phyloP scores from a whole-genome alignment of 2,888 invertebrate genomes.

The Lasiommata megera region DNA sequence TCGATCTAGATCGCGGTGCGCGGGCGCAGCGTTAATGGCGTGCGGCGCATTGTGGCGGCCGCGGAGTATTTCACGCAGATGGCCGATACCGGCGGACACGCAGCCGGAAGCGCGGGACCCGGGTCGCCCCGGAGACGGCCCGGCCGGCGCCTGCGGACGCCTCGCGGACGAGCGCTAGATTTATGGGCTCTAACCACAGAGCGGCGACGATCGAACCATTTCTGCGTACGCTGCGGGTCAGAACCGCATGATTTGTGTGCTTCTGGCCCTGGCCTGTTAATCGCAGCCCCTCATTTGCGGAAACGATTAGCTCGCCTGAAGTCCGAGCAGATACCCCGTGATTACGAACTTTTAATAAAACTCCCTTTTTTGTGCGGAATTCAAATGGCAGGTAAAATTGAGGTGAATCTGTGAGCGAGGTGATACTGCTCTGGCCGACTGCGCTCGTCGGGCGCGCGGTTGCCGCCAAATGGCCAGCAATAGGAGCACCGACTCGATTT shows the following conservation, averaged over 20 bases:
- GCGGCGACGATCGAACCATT: constrained; percentile 73
- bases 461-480: no score
- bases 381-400: constrained; percentile 12
- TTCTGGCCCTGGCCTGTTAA: constrained; percentile 43
- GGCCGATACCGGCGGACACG: constrained; percentile 60
- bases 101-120: constrained; percentile 62
- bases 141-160: constrained; percentile 72
- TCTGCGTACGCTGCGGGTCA: constrained; percentile 57
- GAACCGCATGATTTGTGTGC: constrained; percentile 56
- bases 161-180: constrained; percentile 70
- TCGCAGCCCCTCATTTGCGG: constrained; percentile 23
- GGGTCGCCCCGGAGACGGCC: no score
- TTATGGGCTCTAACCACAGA: constrained; percentile 74
- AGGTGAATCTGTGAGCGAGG: no score
- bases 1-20: constrained; percentile 32
- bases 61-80: constrained; percentile 76
- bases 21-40: constrained; percentile 15
- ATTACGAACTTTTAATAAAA: constrained; percentile 25
- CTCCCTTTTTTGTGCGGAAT: constrained; percentile 15
- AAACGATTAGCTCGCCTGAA: constrained; percentile 30
- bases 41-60: constrained; percentile 22
- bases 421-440: no score
- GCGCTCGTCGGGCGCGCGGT: no score
- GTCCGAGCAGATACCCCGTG: constrained; percentile 27
- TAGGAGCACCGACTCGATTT: no score